Conservation (phyloP, 2,113 vertebrate genomes). For the Notechis scutatus region DNA sequence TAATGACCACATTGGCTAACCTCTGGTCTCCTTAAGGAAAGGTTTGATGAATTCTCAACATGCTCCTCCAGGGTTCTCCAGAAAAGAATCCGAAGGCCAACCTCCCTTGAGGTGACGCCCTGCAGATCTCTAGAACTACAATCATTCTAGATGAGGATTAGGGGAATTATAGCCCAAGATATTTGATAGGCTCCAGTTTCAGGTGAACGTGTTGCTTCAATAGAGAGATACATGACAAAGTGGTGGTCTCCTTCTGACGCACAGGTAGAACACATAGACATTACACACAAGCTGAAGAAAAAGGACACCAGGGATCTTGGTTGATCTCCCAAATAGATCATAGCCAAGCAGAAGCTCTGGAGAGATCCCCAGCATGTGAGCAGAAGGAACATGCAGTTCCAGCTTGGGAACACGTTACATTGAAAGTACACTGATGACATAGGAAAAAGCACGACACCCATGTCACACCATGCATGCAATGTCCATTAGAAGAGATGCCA, state of each 20-base stretch:
- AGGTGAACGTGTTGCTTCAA: background rate
- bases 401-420: background rate
- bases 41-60: background rate
- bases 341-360: background rate
- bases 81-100: background rate
- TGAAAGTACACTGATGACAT: background rate
- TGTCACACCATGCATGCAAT: slow-evolving; percentile 53
- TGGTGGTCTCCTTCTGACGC: background rate
- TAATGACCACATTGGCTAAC: too few relatives aligned
- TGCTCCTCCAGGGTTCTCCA: background rate
- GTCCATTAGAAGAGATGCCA: slow-evolving; percentile 56
- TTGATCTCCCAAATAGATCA: background rate
- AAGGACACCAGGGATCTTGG: background rate
- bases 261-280: background rate
- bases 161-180: background rate
- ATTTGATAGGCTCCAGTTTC: background rate
- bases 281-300: background rate
- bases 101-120: background rate
- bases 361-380: background rate
- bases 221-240: background rate
- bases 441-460: slow-evolving; percentile 31
- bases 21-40: background rate
- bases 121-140: background rate
- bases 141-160: background rate
- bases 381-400: background rate